Base-by-base conservation (phyloP, 1,140 invertebrate genomes). In the Philaenus spumarius region DNA sequence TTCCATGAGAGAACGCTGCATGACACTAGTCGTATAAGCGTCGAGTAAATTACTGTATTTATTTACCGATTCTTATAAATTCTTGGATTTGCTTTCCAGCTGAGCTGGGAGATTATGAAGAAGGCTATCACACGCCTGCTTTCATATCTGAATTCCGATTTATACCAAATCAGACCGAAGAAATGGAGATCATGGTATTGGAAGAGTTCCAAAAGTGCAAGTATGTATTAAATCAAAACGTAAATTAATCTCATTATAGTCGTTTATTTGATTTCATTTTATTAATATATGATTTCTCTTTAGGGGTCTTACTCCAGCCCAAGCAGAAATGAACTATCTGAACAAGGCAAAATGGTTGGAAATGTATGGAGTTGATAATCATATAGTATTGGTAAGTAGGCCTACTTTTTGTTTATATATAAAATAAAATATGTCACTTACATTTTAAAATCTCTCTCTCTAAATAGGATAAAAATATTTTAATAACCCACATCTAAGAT, bases 61-160 rank as follows among this genome's bases (percentile, higher is more conserved):
- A n/a, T n/a, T n/a, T n/a, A n/a, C n/a, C n/a, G n/a, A n/a, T n/a
- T n/a, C n/a, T n/a, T n/a, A n/a, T n/a, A n/a, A n/a, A n/a, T 20
- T 19, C 48, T 24, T 50, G 48, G 55, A 40, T 65, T n/a, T 37
- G 51, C 67, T 66, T 74, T 79, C 55, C 69, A 95, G 93, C 96
- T 65, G 97, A 99, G 78, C 76, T 98, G 26, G 97, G 97, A 40
- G 96, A 99, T 76, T 99, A 90, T 78, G 96, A 99, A 74, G 82
- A 89, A 51, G 76, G 83, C 23, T 77, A 87, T 23, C 96, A 99
- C 71, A 92, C 90, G 14, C 88, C 93, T n/a, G 90, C 89, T 20
- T 93, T 93, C 47, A 91, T 99, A 1, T 98, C 96, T 0, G 95
- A 99, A 77, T 99, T 99, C 72, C 83, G 91, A 60, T 98, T 99